Percentiles rank a stretch among this genome's conserved stretches.
Conservation (phyloP, 2,113 vertebrate species). For the Chaetops frenatus region DNA sequence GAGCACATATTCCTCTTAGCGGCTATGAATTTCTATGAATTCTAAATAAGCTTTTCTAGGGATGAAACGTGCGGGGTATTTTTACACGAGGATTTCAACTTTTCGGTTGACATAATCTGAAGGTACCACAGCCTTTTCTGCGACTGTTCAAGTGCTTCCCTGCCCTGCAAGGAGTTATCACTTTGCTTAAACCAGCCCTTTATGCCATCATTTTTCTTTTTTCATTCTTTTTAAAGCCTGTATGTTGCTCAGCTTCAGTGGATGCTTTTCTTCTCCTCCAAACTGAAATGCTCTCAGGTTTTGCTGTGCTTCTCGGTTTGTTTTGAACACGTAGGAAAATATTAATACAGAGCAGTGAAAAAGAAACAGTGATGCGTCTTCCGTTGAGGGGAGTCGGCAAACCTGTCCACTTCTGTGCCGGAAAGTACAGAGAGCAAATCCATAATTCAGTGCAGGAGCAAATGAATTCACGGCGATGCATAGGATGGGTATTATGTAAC, state of each 20-base stretch:
- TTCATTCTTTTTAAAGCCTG: not conserved
- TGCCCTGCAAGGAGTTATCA: conserved; percentile 43
- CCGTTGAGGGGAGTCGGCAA: not conserved
- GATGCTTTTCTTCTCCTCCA: not conserved
- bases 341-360: conserved; percentile 31
- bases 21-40: conserved; percentile 32
- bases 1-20: not conserved
- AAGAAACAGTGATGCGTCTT: not conserved
- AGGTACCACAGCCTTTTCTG: conserved; percentile 1
- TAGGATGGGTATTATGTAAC: conserved; percentile 44
- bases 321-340: conserved; percentile 20
- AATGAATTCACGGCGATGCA: conserved; percentile 40
- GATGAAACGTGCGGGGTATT: conserved; percentile 15
- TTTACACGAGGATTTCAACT: conserved; percentile 49
- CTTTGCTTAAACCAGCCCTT: conserved; percentile 44
- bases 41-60: conserved; percentile 25
- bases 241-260: not conserved
- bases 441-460: conserved; percentile 59
- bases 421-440: conserved; percentile 21
- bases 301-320: not conserved
- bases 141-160: conserved; percentile 33
- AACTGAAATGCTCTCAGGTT: not conserved
- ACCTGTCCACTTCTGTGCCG: not conserved
- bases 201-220: not conserved
- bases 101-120: conserved; percentile 32